Conservation (phyloP, 2,113 vertebrate genomes). For the Tragelaphus strepsiceros region DNA sequence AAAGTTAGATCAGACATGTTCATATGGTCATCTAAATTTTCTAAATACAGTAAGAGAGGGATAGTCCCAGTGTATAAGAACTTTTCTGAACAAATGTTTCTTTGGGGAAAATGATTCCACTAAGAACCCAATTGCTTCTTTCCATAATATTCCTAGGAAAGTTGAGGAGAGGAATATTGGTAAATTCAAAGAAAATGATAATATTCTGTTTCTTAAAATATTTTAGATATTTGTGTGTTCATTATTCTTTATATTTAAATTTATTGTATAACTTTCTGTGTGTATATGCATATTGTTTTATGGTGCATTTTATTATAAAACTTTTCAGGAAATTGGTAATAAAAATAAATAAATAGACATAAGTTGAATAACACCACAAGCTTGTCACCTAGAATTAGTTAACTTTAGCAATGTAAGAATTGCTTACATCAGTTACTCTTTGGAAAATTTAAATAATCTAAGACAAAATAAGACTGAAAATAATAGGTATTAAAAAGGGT, state of each 20-base stretch:
- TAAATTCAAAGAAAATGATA: not conserved
- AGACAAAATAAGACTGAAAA: not conserved
- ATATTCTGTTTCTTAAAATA: not conserved
- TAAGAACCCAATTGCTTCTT: not conserved
- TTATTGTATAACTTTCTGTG: not conserved
- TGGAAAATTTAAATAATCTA: not conserved
- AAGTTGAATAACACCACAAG: not conserved
- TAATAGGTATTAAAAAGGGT: not conserved
- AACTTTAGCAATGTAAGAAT: not conserved
- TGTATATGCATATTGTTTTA: not conserved
- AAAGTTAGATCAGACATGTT: not conserved
- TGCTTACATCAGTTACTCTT: not conserved
- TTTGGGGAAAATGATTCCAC: not conserved
- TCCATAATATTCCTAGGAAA: not conserved
- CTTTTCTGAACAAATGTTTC: not conserved
- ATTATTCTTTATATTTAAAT: not conserved
- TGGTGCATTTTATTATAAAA: not conserved
- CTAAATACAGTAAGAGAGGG: not conserved
- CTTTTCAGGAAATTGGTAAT: not conserved
- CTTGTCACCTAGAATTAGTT: not conserved
- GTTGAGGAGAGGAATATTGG: not conserved
- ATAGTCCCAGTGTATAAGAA: not conserved
- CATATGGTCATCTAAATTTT: not conserved
- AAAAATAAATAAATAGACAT: not conserved
- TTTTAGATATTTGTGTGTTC: not conserved